Evolutionary conservation across 2,113 vertebrate species (phyloP).

Genomic region (Aix galericulata): DNA sequence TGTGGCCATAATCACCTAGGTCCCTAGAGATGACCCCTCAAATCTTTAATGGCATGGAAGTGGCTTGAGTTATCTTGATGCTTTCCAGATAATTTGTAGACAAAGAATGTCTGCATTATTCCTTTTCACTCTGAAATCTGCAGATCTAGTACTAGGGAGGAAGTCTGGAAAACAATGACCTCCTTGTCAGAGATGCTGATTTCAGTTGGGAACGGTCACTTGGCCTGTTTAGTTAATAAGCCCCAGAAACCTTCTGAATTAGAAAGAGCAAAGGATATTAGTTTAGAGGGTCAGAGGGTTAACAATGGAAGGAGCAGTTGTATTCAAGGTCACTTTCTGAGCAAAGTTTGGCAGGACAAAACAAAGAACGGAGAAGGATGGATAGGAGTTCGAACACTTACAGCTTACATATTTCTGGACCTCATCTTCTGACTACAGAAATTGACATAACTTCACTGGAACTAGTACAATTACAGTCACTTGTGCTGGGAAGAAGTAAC

Average conservation of each 20-base stretch:
- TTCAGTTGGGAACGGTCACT: slow-evolving; percentile 62
- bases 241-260: slow-evolving; percentile 62
- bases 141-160: slow-evolving; percentile 38
- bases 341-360: slow-evolving; percentile 13
- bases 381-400: background rate
- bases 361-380: background rate
- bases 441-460: background rate
- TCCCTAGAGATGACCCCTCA: slow-evolving; percentile 6
- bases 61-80: slow-evolving; percentile 64
- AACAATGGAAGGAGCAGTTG: slow-evolving; percentile 47
- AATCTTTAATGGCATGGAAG: slow-evolving; percentile 29
- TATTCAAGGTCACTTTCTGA: slow-evolving; percentile 37
- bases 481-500: background rate
- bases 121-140: slow-evolving; percentile 41
- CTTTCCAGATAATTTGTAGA: slow-evolving; percentile 67
- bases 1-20: background rate
- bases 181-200: slow-evolving; percentile 56
- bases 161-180: slow-evolving; percentile 62
- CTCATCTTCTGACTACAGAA: background rate
- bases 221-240: slow-evolving; percentile 64
- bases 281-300: slow-evolving; percentile 70
- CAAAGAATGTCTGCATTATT: slow-evolving; percentile 69
- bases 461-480: background rate
- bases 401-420: background rate
- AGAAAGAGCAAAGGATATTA: slow-evolving; percentile 66